Conservation (phyloP, 2,888 invertebrate genomes). For the Alitta virens region DNA sequence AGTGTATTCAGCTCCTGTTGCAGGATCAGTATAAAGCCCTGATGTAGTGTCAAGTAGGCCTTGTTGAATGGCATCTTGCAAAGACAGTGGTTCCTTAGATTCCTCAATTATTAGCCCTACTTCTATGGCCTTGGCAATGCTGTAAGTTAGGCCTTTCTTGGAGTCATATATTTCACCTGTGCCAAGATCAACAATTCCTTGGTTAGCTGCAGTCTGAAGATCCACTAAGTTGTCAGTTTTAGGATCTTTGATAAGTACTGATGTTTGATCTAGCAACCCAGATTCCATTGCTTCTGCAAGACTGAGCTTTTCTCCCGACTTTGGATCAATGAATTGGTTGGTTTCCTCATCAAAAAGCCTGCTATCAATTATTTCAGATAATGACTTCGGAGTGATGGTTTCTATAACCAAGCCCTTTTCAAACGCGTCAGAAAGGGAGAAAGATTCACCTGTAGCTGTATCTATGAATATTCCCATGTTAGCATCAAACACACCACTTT, state of each 20-base stretch:
- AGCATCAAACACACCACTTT: constrained; percentile 53
- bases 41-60: constrained; percentile 7
- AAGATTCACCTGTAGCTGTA: constrained; percentile 58
- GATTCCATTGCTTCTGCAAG: constrained; percentile 55
- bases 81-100: neutral
- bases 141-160: neutral
- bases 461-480: constrained; percentile 60
- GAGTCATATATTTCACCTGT: constrained; percentile 6
- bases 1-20: constrained; percentile 62
- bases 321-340: constrained; percentile 66
- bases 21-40: constrained; percentile 15
- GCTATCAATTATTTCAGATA: constrained; percentile 71
- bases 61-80: constrained; percentile 15
- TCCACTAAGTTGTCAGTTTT: constrained; percentile 77
- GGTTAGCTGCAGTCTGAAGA: constrained; percentile 78
- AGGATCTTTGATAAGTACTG: constrained; percentile 58
- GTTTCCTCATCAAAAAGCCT: constrained; percentile 75
- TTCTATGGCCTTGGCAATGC: constrained; percentile 1
- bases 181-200: constrained; percentile 62
- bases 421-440: constrained; percentile 75
- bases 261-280: constrained; percentile 63
- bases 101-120: constrained; percentile 9
- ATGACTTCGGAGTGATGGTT: constrained; percentile 3
- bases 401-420: constrained; percentile 64
- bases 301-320: constrained; percentile 69